A percentile compares a stretch with the other conserved stretches of the same genome.
Evolutionary conservation across 2,113 vertebrate genomes (phyloP).

Genomic region (Halcyon malimbica): DNA sequence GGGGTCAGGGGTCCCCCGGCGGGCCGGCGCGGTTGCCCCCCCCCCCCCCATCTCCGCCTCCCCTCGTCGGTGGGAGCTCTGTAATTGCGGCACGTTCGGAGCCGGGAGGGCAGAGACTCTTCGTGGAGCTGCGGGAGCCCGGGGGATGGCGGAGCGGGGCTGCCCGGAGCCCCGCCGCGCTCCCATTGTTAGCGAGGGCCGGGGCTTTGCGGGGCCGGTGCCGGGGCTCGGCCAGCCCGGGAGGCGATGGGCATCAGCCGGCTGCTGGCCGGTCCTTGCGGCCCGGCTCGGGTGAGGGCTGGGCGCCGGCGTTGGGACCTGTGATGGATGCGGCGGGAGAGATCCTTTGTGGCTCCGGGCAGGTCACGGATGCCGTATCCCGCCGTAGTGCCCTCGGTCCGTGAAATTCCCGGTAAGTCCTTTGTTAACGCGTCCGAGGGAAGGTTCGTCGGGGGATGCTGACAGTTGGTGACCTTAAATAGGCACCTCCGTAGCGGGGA

Average conservation of each 20-base stretch:
- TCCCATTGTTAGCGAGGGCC: slow-evolving; percentile 78
- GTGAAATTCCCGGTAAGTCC: slow-evolving; percentile 66
- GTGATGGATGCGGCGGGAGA: slow-evolving; percentile 36
- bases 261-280: neutral
- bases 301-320: neutral
- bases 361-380: slow-evolving; percentile 64
- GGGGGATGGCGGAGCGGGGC: slow-evolving; percentile 58
- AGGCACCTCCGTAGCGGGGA: neutral
- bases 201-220: slow-evolving; percentile 53
- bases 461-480: neutral
- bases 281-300: neutral
- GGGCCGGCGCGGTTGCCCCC: no score
- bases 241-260: neutral
- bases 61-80: neutral
- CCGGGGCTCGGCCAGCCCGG: slow-evolving; percentile 60
- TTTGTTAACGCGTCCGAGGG: slow-evolving; percentile 70
- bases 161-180: slow-evolving; percentile 72
- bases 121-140: neutral
- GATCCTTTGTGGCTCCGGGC: slow-evolving; percentile 66
- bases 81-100: neutral
- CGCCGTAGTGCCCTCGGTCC: slow-evolving; percentile 38
- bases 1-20: no score
- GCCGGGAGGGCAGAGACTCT: neutral
- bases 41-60: neutral
- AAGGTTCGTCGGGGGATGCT: neutral